These are phyloP conservation scores for Labrus mixtus DNA, from an alignment of 2,113 vertebrate genomes.

Conservation along the genomic window DNA sequence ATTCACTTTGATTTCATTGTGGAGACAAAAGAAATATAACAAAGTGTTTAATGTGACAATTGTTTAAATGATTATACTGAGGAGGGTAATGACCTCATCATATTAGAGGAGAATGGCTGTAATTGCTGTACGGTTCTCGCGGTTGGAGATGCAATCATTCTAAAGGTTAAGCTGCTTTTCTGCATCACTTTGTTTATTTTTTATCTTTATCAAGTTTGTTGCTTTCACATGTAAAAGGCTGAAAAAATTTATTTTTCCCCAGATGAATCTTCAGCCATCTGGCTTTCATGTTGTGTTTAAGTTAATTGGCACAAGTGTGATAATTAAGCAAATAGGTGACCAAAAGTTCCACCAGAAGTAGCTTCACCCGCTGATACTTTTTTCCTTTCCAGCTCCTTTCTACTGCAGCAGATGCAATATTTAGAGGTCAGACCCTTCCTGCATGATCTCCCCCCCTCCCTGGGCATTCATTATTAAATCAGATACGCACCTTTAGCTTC, in stretches of 20 bases:
- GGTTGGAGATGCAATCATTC: constrained; percentile 19
- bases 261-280: no score
- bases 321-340: not conserved
- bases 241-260: no score
- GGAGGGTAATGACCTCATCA: constrained; percentile 32
- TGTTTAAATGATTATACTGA: constrained; percentile 50
- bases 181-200: not conserved
- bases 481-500: constrained; percentile 63
- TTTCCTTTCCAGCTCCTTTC: constrained; percentile 19
- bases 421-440: constrained; percentile 61
- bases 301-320: no score
- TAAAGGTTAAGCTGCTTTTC: constrained; percentile 21
- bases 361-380: constrained; percentile 21
- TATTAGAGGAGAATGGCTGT: constrained; percentile 41
- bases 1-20: constrained; percentile 8
- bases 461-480: constrained; percentile 74
- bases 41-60: constrained; percentile 34
- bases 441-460: constrained; percentile 39
- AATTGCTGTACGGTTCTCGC: constrained; percentile 22
- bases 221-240: not conserved
- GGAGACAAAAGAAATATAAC: constrained; percentile 23
- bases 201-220: not conserved
- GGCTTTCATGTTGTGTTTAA: no score
- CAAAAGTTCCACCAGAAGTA: constrained; percentile 27
- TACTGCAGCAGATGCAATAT: constrained; percentile 65